Percentiles rank a stretch among this genome's conserved stretches.
Conservation (phyloP, 2,888 invertebrate genomes). For the Colostygia pectinataria region DNA sequence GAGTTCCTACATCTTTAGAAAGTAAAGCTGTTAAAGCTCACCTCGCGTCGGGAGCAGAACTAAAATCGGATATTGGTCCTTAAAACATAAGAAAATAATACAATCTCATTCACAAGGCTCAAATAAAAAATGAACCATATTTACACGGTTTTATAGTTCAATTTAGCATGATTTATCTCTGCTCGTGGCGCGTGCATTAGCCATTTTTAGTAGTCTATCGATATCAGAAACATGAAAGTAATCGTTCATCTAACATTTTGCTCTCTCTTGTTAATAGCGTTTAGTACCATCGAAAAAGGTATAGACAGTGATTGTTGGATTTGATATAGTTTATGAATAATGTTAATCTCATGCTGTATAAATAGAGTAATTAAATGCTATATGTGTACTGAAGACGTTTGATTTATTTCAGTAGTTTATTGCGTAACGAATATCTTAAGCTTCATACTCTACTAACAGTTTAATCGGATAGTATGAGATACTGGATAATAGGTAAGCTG, state of each 20-base stretch:
- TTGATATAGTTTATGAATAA: conserved; percentile 83
- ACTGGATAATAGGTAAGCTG: conserved; percentile 73
- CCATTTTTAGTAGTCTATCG: conserved; percentile 39
- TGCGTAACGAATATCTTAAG: conserved; percentile 44
- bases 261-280: conserved; percentile 80
- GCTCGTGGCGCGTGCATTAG: conserved; percentile 12
- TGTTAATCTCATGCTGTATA: conserved; percentile 83
- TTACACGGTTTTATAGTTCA: neutral
- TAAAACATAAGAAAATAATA: too few species aligned
- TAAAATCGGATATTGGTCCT: neutral
- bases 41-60: neutral
- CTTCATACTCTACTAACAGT: conserved; percentile 58
- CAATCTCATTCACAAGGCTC: neutral
- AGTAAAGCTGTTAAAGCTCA: conserved; percentile 42
- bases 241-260: conserved; percentile 70
- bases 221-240: conserved; percentile 54
- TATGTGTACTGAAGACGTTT: conserved; percentile 78
- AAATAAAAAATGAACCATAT: neutral
- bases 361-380: conserved; percentile 83
- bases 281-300: conserved; percentile 78
- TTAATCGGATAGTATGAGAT: conserved; percentile 48
- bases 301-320: conserved; percentile 82
- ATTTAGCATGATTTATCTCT: neutral
- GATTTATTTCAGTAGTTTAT: conserved; percentile 71
- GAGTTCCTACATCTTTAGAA: conserved; percentile 64